These are phyloP conservation scores for Hyposmocoma kahamanoa DNA, from an alignment of 1,140 invertebrate species.

Conservation along the genomic window DNA sequence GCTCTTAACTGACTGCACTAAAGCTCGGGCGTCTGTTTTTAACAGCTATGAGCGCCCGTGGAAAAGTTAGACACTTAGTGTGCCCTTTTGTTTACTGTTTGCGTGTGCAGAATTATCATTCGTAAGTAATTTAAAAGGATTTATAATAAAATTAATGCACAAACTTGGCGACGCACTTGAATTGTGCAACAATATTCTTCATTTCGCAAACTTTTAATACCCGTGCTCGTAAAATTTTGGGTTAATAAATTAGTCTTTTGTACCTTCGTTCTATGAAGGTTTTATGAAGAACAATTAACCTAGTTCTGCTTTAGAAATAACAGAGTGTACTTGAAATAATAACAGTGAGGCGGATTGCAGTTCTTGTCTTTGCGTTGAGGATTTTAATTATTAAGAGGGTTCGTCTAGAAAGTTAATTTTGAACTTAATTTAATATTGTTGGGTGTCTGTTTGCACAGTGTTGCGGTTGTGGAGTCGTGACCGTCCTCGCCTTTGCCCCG, in stretches of 20 bases:
- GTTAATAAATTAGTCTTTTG: slow-evolving; percentile 19
- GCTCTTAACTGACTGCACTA: no score
- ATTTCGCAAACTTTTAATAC: slow-evolving; percentile 16
- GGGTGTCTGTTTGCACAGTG: slow-evolving; percentile 27
- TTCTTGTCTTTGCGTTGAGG: background rate
- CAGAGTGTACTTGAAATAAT: background rate
- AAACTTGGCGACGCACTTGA: background rate
- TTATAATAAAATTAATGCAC: background rate
- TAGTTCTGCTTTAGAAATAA: no score
- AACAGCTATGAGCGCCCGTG: no score
- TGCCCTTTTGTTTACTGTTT: no score
- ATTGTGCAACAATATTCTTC: slow-evolving; percentile 17
- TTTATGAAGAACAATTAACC: slow-evolving; percentile 8
- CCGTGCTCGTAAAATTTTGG: slow-evolving; percentile 14
- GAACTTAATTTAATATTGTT: slow-evolving; percentile 29
- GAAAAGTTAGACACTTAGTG: no score
- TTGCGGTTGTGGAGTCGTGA: slow-evolving; percentile 15
- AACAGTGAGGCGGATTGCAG: no score
- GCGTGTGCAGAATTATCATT: slow-evolving; percentile 9
- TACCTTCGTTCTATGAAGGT: slow-evolving; percentile 21
- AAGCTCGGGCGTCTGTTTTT: no score
- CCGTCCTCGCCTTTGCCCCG: slow-evolving; percentile 5
- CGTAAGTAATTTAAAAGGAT: no score
- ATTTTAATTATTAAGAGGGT: slow-evolving; percentile 12
- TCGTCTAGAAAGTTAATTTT: slow-evolving; percentile 32